Evolutionary conservation across 2,113 vertebrate species (phyloP).

Genomic region (Syngnathus floridae): DNA sequence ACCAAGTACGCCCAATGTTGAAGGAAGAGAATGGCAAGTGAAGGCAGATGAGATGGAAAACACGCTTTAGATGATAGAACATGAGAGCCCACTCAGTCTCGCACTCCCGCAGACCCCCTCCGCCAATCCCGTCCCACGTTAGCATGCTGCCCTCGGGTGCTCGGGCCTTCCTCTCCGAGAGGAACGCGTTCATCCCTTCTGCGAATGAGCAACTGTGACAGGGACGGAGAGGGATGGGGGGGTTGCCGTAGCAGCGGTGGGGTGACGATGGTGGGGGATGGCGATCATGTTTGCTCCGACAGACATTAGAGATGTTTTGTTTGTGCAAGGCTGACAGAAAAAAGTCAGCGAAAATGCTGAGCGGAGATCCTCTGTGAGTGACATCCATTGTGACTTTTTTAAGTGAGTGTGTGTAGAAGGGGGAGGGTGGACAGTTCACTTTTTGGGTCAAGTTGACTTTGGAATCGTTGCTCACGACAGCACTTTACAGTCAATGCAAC

Average conservation of each 20-base stretch:
- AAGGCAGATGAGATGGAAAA: slow-evolving; percentile 21
- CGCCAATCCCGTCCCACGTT: slow-evolving; percentile 29
- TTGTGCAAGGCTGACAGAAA: slow-evolving; percentile 67
- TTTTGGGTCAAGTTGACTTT: slow-evolving; percentile 66
- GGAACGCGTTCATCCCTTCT: slow-evolving; percentile 57
- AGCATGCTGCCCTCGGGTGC: slow-evolving; percentile 50
- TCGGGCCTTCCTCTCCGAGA: slow-evolving; percentile 38
- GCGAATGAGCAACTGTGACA: slow-evolving; percentile 65
- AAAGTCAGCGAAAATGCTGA: slow-evolving; percentile 60
- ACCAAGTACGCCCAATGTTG: slow-evolving; percentile 21
- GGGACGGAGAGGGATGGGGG: slow-evolving; percentile 31
- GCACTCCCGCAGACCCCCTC: slow-evolving; percentile 40
- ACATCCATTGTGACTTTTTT: slow-evolving; percentile 59
- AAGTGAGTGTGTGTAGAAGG: slow-evolving; percentile 21
- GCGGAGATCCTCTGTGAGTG: slow-evolving; percentile 46
- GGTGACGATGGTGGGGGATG: slow-evolving; percentile 17
- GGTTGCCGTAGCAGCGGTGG: slow-evolving; percentile 5
- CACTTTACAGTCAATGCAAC: slow-evolving; percentile 33
- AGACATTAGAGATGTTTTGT: slow-evolving; percentile 52
- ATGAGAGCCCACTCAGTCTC: slow-evolving; percentile 56
- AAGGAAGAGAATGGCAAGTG: slow-evolving; percentile 33
- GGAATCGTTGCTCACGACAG: slow-evolving; percentile 57
- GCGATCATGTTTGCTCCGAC: not conserved
- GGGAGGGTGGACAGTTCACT: slow-evolving; percentile 55
- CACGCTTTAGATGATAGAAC: slow-evolving; percentile 57